Evolutionary conservation across 2,797 vertebrate genomes (phyloP), one percentile per base, ranked within the genome.

Genomic region (Pseudochaenichthys georgianus): DNA sequence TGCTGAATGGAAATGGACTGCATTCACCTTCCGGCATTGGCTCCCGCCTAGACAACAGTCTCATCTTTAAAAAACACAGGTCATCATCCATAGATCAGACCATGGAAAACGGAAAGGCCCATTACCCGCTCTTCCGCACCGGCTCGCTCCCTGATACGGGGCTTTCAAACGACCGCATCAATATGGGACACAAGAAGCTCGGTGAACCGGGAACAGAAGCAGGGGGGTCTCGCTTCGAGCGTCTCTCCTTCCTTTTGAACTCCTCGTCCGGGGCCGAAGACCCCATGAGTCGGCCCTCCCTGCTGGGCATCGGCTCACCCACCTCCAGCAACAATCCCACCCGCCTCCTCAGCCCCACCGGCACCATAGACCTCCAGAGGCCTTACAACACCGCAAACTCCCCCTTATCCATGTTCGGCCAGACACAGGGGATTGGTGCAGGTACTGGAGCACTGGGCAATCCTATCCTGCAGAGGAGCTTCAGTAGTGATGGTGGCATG

Each of bases 21-120:
- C 1, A 1, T 47, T 47, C 0, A 70, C 85, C 0, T 54, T 21
- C 62, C 84, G 72, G 19, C 66, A 63, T 45, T 43, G 72, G 91
- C 82, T 99, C 98, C 0, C 96, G 97, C 1, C 92, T 99, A 9
- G 96, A 96, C 60, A 94, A 89, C 86, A 98, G 97, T 4, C 31
- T 97, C 72, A 94, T 99, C 78, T 98, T 97, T 60, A 86, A 95
- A 21, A 90, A 76, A 82, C 93, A 94, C 53, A 83, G 88, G 54
- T 69, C 80, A 0, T 1, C 84, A 5, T 73, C 69, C 57, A 64
- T 51, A 9, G 92, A 92, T 38, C 75, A 69, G 58, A 43, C 13
- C 0, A 2, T 7, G 43, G 93, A 95, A n/a, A 94, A 89, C 3
- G 73, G 74, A 31, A 76, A 12, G 5, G 2, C 19, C 54, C 53